These are phyloP conservation scores for Bos taurus DNA, from an alignment of 2,113 vertebrate genomes.

Conservation along the genomic window ARS-UCD2.0 NC_037349.1:50669001-50669500, in stretches of 20 bases:
- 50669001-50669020: neutral
- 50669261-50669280: neutral
- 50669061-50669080: neutral
- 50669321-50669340: neutral
- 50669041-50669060: neutral
- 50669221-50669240: neutral
- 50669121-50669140: neutral
- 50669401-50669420: neutral
- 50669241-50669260: neutral
- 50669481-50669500: neutral
- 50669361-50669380: neutral
- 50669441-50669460: neutral
- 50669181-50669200: neutral
- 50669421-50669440: neutral
- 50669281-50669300: neutral
- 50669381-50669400: neutral
- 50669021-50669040: neutral
- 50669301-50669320: neutral
- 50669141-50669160: neutral
- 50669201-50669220: neutral
- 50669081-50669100: neutral
- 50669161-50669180: neutral
- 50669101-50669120: neutral
- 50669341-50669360: neutral
- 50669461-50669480: neutral